phyloP scores from a whole-genome alignment of 2,888 invertebrate species.

The Microplitis deprimator region DNA sequence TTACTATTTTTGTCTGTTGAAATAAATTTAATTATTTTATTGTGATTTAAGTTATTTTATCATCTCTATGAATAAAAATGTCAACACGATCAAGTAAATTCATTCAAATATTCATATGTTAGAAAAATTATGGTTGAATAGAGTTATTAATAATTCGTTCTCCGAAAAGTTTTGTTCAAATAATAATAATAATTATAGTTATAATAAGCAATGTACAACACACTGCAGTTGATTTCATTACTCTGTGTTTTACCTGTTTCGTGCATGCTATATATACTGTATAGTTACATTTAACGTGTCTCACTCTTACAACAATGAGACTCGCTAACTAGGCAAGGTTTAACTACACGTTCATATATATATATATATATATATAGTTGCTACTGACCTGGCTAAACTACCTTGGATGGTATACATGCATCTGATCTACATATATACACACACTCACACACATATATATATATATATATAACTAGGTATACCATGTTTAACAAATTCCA shows the following conservation, averaged over 20 bases:
- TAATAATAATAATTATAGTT: constrained; percentile 45
- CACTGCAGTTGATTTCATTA: constrained; percentile 64
- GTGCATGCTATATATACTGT: constrained; percentile 8
- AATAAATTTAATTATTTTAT: too few relatives aligned
- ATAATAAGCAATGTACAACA: constrained; percentile 57
- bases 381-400: background rate
- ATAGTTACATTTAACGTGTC: constrained; percentile 8
- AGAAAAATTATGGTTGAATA: too few relatives aligned
- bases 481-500: constrained; percentile 48
- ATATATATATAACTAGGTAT: constrained; percentile 11
- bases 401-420: background rate
- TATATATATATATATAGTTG: constrained; percentile 3
- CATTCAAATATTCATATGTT: too few relatives aligned
- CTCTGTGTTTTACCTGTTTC: constrained; percentile 40
- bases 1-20: too few relatives aligned
- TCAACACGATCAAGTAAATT: too few relatives aligned
- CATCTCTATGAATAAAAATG: too few relatives aligned
- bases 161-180: too few relatives aligned
- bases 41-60: too few relatives aligned
- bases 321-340: constrained; percentile 19
- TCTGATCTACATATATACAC: background rate
- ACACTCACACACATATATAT: background rate
- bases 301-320: constrained; percentile 1
- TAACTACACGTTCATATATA: constrained; percentile 9
- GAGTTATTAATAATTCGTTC: too few relatives aligned